Conservation (phyloP, 37 sponge, comb jelly and placozoan species). For the Haliclona indistincta region DNA sequence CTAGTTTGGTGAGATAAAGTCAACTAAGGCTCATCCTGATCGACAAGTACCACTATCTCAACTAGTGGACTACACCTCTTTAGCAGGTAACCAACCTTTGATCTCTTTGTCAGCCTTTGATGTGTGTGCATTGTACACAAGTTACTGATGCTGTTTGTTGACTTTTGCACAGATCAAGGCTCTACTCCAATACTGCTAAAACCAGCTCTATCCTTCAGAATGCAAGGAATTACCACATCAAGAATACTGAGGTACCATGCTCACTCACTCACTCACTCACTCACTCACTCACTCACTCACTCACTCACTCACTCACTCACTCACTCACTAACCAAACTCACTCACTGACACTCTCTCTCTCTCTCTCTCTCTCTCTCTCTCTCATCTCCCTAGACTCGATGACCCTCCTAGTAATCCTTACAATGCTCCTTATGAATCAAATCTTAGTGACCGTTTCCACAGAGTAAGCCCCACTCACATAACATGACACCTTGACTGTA, state of each 20-base stretch:
- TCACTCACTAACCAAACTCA: constrained; percentile 21
- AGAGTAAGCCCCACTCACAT: no score
- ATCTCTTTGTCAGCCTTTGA: background rate
- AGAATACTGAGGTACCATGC: constrained; percentile 53
- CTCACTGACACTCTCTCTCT: constrained; percentile 18
- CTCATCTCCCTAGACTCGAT: background rate
- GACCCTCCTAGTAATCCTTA: background rate
- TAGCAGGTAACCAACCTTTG: constrained; percentile 17
- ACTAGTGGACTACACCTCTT: constrained; percentile 31
- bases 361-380: constrained; percentile 27
- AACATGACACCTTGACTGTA: no score
- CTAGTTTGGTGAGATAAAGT: constrained; percentile 9
- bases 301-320: constrained; percentile 26
- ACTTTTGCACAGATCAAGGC: constrained; percentile 50
- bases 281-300: constrained; percentile 8
- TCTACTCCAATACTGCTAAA: constrained; percentile 48
- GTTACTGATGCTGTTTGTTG: background rate
- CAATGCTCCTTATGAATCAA: no score
- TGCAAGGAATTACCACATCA: constrained; percentile 65
- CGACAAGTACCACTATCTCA: constrained; percentile 24
- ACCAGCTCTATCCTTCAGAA: constrained; percentile 40
- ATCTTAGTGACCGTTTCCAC: no score
- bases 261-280: background rate
- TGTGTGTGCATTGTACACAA: background rate
- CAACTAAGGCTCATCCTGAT: constrained; percentile 4